Base-by-base conservation (phyloP, 2,888 invertebrate species). In the Lucinisca nassula region DNA sequence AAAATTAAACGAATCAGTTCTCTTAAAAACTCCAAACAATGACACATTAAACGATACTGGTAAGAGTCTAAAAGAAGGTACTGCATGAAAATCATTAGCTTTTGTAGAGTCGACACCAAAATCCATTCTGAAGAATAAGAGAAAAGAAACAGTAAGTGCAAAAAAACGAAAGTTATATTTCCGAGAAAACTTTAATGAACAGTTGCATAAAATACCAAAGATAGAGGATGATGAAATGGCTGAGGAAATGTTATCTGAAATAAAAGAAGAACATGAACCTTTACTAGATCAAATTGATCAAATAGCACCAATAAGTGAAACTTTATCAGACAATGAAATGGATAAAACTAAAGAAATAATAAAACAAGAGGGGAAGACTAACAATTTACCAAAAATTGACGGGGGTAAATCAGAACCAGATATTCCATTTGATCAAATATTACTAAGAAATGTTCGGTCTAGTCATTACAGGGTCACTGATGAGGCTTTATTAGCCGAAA, bases 41-140 rank as follows among this genome's bases (percentile, higher is more conserved):
- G 21, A 45, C 12, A 24, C 49, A 35, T 14, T 35, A 10, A 35
- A 35, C 3, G 67, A 35, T 30, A 27, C 3, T 37, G 49, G 2
- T 75, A 51, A 4, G 1, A 32, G 27, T 40, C 1, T 3, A 30
- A 27, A 32, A 24, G 10, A n/a, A 24, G 35, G 8, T 49, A 21
- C 21, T 12, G 40, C 27, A 1, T 24, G 35, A 30, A 75, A 75
- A 21, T 75, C 75, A 2, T 75, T 67, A 35, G 17, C 32, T 49
- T 75, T 75, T 75, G 21, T 21, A 17, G 40, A 75, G 35, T 75
- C 75, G 10, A 75, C 75, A 8, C 75, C 75, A 14, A 75, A 75
- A 75, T 75, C 45, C 21, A 49, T 75, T n/a, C 17, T 40, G 27
- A 75, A 2, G 30, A 75, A 75, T 24, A 75, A 49, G 27, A 30